Evolutionary conservation across 2,113 vertebrate genomes (phyloP), one percentile per base, ranked within the genome.

Genomic region (Macquaria ambigua): DNA sequence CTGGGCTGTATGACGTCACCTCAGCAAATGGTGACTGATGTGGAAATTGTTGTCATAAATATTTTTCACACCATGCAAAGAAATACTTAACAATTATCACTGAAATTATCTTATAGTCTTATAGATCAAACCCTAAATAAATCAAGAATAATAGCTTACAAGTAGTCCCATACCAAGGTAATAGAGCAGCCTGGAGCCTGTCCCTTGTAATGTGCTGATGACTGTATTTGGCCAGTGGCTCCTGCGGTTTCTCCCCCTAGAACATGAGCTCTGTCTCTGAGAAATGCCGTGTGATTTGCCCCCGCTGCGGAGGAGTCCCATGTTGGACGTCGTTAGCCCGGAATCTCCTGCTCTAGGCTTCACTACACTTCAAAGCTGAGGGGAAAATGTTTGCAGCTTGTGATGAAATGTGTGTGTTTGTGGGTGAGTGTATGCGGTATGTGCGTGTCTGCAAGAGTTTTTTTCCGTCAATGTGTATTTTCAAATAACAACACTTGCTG

Each of bases 171-270:
- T 52, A 46, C 37, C 46, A 46, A 63, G 55, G 81, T 86, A 89
- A 86, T 74, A 70, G 37, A 85, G 82, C 37, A 66, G 50, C 43
- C 37, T 37, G 9, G 64, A 66, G 73, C 28, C 72, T 74, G 84
- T 87, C 81, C 68, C 61, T 39, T 78, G 84, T 83, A 89, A 91
- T 79, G 84, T 89, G 78, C 85, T 91, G 91, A 92, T 92, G 94
- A 90, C 90, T 89, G 90, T 90, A 76, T 89, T 93, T 89, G 83
- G 82, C 81, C 79, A 41, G 85, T 53, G 77, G 84, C 86, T 89
- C 89, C 87, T 95, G 93, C 9, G 86, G 94, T 90, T 92, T 93
- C 84, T 87, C 68, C 83, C 87, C 77, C 61, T 83, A 77, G 91
- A 95, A 93, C 86, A 90, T 91, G 84, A 93, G 85, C 78, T 84